phyloP scores from a whole-genome alignment of 2,797 vertebrate species.

The Myioborus melanocephalus region DNA sequence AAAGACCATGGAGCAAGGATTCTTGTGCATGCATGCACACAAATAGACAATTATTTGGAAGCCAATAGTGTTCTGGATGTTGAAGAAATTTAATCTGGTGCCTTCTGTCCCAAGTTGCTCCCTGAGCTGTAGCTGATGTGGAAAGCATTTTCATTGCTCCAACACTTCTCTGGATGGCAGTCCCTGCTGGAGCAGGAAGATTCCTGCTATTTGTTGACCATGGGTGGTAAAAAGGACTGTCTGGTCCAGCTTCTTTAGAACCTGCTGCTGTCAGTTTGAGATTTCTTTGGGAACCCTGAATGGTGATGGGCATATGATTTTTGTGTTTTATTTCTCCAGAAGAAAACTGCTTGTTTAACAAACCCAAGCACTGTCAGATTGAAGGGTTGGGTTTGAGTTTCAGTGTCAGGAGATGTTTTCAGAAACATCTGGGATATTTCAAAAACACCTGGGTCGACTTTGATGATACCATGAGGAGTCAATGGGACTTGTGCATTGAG shows the following conservation, averaged over 20 bases:
- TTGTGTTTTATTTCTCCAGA: background rate
- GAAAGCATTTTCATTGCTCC: background rate
- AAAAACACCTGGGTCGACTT: background rate
- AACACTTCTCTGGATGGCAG: background rate
- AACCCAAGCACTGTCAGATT: background rate
- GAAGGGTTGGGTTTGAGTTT: background rate
- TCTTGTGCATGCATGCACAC: conserved; percentile 44
- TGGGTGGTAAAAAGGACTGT: background rate
- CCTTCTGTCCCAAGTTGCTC: conserved; percentile 22
- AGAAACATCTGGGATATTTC: background rate
- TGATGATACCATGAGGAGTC: background rate
- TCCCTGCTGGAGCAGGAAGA: background rate
- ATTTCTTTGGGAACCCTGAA: background rate
- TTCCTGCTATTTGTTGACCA: background rate
- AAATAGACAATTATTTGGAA: conserved; percentile 62
- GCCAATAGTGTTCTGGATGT: background rate
- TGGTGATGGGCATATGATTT: background rate
- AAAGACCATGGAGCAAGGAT: background rate
- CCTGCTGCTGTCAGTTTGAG: background rate
- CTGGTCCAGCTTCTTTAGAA: background rate
- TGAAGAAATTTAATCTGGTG: conserved; percentile 26
- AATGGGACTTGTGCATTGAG: background rate
- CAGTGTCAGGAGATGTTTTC: background rate
- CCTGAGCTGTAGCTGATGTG: background rate
- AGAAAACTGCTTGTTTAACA: conserved; percentile 6